Evolutionary conservation across 2,797 vertebrate species (phyloP), one percentile per base, ranked within the genome.

Genomic region (Pipistrellus pygmaeus): DNA sequence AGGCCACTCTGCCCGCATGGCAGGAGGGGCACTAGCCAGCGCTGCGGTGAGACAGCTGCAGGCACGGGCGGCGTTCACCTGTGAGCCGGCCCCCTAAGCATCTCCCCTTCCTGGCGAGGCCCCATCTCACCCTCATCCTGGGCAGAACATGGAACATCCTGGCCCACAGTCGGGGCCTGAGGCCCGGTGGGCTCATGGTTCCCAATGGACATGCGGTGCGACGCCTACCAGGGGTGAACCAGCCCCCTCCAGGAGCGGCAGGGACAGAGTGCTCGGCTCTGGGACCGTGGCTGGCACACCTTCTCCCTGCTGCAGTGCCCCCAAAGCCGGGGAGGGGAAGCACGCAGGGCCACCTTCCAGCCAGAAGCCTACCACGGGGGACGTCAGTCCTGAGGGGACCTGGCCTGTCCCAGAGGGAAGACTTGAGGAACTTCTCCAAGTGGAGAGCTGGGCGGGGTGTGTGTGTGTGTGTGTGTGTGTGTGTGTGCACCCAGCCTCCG

Each of bases 41-140:
- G 17, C 14, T 1, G 2, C 5, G 2, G 6, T 9, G 53, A 6
- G 3, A 18, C 13, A 15, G 20, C 27, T 7, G 11, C 44, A 32
- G 35, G 18, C 25, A 38, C 0, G 0, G 17, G 17, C 3, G 21
- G 75, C 12, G 1, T 25, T n/a, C 2, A n/a, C 46, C 17, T 51
- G 5, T 48, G 30, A n/a, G n/a, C 30, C 0, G 73, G 46, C 27
- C 46, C 30, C 48, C n/a, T 10, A 9, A 17, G 46, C 27, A 46
- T 10, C 0, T 12, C 3, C 38, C 57, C 6, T n/a, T n/a, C 78
- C 57, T 51, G 51, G 51, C 51, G 5, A 51, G 51, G 51, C 51
- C 51, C 51, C 51, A 7, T 51, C 51, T 55, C 53, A 55, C 53
- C 53, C 53, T 55, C 53, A 8, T 55, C 53, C 53, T 46, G 57